phyloP scores from a whole-genome alignment of 1,140 invertebrate species.

The Battus philenor region DNA sequence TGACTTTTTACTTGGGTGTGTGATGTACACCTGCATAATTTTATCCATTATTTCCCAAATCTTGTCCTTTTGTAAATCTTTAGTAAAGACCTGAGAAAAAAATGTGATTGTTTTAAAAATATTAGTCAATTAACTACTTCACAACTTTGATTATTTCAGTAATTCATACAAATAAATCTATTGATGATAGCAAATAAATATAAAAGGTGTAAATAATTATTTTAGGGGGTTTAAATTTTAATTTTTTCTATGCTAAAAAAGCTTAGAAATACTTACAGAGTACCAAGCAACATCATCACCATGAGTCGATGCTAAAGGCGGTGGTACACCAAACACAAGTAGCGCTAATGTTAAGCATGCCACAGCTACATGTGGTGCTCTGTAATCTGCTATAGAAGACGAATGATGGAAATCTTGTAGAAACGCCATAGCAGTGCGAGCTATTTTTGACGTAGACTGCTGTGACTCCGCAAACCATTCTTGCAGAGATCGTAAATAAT shows the following conservation, averaged over 20 bases:
- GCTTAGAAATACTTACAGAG: constrained; percentile 80
- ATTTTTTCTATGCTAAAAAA: too few relatives aligned
- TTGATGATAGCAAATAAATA: too few relatives aligned
- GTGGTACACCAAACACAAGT: constrained; percentile 88
- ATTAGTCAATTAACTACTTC: too few relatives aligned
- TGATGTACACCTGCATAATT: constrained; percentile 88
- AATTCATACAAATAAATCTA: too few relatives aligned
- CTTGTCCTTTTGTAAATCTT: constrained; percentile 86
- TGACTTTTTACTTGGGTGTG: constrained; percentile 53
- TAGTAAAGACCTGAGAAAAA: constrained; percentile 84
- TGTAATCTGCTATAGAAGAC: constrained; percentile 85
- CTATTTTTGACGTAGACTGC: constrained; percentile 85
- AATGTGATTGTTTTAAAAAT: too few relatives aligned
- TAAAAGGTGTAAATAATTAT: too few relatives aligned
- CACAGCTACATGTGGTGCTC: constrained; percentile 89
- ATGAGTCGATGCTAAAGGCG: constrained; percentile 84
- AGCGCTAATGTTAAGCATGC: constrained; percentile 89
- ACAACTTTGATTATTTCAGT: too few relatives aligned
- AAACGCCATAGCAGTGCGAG: constrained; percentile 88
- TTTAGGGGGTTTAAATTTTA: too few relatives aligned
- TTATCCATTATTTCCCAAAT: constrained; percentile 92
- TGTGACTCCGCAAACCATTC: constrained; percentile 87
- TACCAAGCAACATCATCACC: constrained; percentile 88
- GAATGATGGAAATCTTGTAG: constrained; percentile 95
- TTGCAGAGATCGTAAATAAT: constrained; percentile 91